These are phyloP conservation scores for Stenotaenia linearis DNA, from an alignment of 2,888 invertebrate species.

Conservation along the genomic window DNA sequence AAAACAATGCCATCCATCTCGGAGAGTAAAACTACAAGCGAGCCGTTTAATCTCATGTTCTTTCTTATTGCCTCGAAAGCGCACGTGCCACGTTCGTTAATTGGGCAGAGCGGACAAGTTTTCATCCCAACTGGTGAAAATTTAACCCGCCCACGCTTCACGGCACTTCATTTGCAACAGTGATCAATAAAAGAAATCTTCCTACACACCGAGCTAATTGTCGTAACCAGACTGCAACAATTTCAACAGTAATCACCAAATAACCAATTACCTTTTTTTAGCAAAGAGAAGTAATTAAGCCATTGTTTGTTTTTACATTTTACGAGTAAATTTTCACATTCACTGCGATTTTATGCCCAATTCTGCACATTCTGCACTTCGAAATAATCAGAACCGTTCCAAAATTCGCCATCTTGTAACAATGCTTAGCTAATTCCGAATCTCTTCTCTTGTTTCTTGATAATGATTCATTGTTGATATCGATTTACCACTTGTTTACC, in stretches of 20 bases:
- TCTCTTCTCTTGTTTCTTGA: not conserved
- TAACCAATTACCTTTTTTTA: not conserved
- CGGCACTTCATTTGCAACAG: not conserved
- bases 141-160: not conserved
- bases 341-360: too few relatives aligned
- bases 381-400: too few relatives aligned
- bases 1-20: constrained; percentile 16
- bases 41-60: not conserved
- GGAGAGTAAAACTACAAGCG: not conserved
- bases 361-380: too few relatives aligned
- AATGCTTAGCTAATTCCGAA: not conserved
- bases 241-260: not conserved
- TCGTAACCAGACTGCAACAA: not conserved
- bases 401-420: not conserved
- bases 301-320: too few relatives aligned
- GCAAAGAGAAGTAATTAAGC: too few relatives aligned
- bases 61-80: constrained; percentile 17
- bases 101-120: constrained; percentile 24
- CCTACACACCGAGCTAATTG: not conserved
- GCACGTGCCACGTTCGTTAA: constrained; percentile 17
- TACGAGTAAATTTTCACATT: too few relatives aligned
- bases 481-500: constrained; percentile 8
- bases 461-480: constrained; percentile 22
- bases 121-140: constrained; percentile 19
- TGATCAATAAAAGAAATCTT: constrained; percentile 1